Base-by-base conservation (phyloP, 1,140 invertebrate species). In the Tigriopus japonicus region DNA sequence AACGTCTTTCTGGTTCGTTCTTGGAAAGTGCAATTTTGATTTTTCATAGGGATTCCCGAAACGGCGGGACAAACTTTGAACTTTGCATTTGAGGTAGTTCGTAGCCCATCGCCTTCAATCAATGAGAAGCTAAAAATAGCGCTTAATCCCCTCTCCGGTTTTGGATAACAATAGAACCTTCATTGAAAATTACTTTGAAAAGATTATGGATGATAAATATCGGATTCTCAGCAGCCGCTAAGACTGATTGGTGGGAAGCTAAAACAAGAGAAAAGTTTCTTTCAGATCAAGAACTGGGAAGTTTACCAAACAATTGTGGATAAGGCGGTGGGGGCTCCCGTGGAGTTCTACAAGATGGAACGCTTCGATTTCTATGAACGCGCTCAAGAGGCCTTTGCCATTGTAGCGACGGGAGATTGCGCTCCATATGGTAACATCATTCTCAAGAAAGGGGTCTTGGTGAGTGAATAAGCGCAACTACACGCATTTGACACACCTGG, bases 361-460 rank as follows among this genome's bases (percentile, higher is more conserved):
- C 17, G 59, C 15, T 53, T 61, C 28, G 49, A 61, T 21, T 61
- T 61, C 52, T 61, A 61, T 19, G 59, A 61, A 21, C 23, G 45
- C 35, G 59, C 59, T 28, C 52, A 61, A 35, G 17, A 40, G 24
- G 49, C 59, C 3, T 61, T 24, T 61, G 59, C 59, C 21, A 49
- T 61, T 54, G 59, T 61, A 13, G 49, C 59, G 3, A 61, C 59
- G 35, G 42, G 59, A n/a, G 59, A 61, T 40, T 52, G 49, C 19
- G 49, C 59, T 40, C 24, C 23, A 15, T 61, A 61, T 55, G 59
- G 49, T 23, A 61, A 61, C 42, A 61, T 61, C 43, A 61, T 61
- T 19, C 42, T 63, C 41, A 63, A 62, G 28, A 52, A 62, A 42
- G 62, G 56, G 45, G 52, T 63, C 63, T 58, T 63, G 45, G 3